Evolutionary conservation across 2,888 invertebrate genomes (phyloP), one percentile per base, ranked within the genome.

Genomic region (Kryphioiulus occultus): DNA sequence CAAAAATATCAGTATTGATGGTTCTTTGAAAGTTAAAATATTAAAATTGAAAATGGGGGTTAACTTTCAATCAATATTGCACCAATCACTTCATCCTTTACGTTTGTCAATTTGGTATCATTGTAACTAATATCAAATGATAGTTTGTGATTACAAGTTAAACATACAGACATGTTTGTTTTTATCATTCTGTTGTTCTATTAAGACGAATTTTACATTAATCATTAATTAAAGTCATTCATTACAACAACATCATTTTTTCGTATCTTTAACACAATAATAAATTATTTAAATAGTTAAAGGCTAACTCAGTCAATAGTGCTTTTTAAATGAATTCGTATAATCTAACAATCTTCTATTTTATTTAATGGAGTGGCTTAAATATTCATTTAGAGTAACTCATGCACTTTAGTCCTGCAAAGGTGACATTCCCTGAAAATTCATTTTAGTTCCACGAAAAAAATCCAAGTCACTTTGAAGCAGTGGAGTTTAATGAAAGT

Each of bases 401-500:
- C 26, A 22, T 68, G 68, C 68, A 5, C 22, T 68, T 68, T 68
- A 68, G 26, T 68, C 68, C 26, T 26, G 22, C 22, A 68, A 68
- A 68, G 68, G 68, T 68, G 68, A 26, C 68, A 68, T 68, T 68
- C 68, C 10, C 68, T 22, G 68, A 68, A 68, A 59, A 68, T 68
- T 68, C 26, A 68, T 68, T 68, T 68, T 68, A 68, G 68, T 68
- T 68, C 22, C 68, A 22, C 12, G 59, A 59, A n/a, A 59, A 68
- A 68, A 68, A 59, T 22, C n/a, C 59, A 26, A 68, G 68, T 68
- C 68, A 68, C 68, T 68, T 68, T 68, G 68, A 68, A 68, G 68
- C 68, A 10, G 68, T 26, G 68, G 22, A 68, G 68, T 68, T 68
- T 68, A 68, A 68, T 68, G 68, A 68, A 68, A 68, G 68, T 68